Evolutionary conservation across 1,140 invertebrate genomes (phyloP).

Genomic region (Papilio polyxenes): DNA sequence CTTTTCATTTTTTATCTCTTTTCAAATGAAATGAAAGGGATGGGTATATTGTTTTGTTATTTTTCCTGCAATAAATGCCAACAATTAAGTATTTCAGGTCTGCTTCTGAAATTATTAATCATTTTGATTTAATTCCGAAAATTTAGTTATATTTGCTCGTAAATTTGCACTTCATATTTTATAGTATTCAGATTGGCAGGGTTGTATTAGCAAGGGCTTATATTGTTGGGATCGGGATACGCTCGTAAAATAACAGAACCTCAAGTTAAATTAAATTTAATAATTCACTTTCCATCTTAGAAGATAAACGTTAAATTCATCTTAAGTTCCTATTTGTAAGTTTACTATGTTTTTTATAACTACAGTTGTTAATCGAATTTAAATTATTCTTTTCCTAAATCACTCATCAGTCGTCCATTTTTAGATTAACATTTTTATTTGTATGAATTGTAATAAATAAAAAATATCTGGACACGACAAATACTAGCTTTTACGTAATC

Average conservation of each 20-base stretch:
- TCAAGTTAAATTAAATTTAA: background rate
- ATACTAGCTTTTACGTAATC: too few relatives aligned
- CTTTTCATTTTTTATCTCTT: too few relatives aligned
- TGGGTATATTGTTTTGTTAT: too few relatives aligned
- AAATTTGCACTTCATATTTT: constrained; percentile 16
- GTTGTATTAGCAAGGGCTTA: constrained; percentile 9
- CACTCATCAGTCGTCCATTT: too few relatives aligned
- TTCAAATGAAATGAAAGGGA: too few relatives aligned
- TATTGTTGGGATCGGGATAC: background rate
- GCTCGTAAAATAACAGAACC: constrained; percentile 1
- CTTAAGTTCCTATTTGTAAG: too few relatives aligned
- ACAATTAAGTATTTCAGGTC: background rate
- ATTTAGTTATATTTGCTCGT: background rate
- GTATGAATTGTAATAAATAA: too few relatives aligned
- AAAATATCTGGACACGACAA: too few relatives aligned
- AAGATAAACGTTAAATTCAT: background rate
- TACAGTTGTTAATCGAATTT: too few relatives aligned
- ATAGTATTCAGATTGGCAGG: constrained; percentile 5
- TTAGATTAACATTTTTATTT: too few relatives aligned
- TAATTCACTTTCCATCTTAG: background rate
- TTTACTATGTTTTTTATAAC: too few relatives aligned
- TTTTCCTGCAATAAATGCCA: background rate
- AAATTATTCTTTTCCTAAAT: too few relatives aligned
- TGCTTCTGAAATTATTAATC: background rate
- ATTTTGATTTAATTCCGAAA: background rate